Conservation (phyloP, 1,140 invertebrate species). For the Catajapyx aquilonaris region DNA sequence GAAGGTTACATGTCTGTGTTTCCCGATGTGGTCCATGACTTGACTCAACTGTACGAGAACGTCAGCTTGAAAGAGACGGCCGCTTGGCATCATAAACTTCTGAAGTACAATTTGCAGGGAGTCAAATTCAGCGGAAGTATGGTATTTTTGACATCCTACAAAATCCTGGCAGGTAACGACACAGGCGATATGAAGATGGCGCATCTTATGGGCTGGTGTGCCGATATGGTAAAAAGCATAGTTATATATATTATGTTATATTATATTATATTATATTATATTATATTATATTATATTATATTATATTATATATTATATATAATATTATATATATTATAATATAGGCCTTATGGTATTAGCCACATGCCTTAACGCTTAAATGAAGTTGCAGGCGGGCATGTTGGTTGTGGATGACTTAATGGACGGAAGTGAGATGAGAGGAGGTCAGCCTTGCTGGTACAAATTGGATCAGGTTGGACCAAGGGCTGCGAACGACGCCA, state of each 20-base stretch:
- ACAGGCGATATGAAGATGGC: slow-evolving; percentile 57
- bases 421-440: slow-evolving; percentile 54
- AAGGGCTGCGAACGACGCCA: slow-evolving; percentile 66
- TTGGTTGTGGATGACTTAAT: slow-evolving; percentile 80
- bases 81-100: too few relatives aligned
- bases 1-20: too few relatives aligned
- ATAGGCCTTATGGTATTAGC: too few relatives aligned
- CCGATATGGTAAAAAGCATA: slow-evolving; percentile 57
- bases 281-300: too few relatives aligned
- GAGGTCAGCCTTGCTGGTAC: slow-evolving; percentile 83
- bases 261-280: too few relatives aligned
- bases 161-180: slow-evolving; percentile 28
- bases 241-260: too few relatives aligned
- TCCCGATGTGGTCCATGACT: too few relatives aligned
- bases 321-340: too few relatives aligned
- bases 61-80: too few relatives aligned
- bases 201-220: slow-evolving; percentile 78
- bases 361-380: too few relatives aligned
- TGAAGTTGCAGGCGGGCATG: slow-evolving; percentile 72
- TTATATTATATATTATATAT: too few relatives aligned
- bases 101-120: slow-evolving; percentile 61
- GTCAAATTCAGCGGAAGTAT: slow-evolving; percentile 64
- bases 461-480: slow-evolving; percentile 52
- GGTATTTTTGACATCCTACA: slow-evolving; percentile 56
- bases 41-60: too few relatives aligned